phyloP scores from a whole-genome alignment of 2,888 invertebrate species.

The Caenorhabditis parvicauda region DNA sequence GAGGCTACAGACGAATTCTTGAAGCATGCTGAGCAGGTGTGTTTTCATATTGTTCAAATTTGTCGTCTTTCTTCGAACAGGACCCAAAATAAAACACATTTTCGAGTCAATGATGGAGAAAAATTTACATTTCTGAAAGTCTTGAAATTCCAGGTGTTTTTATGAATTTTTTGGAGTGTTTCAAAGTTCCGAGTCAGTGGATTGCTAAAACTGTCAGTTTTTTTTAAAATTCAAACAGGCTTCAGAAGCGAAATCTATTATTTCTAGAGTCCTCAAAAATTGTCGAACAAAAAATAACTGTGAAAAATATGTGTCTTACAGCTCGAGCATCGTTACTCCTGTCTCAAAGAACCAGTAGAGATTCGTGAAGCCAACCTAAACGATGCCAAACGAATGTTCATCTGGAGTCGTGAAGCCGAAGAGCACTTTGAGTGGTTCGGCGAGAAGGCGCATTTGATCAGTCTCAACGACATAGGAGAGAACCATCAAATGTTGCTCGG shows the following conservation, averaged over 20 bases:
- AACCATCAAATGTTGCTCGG: constrained; percentile 75
- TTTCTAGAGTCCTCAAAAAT: no score
- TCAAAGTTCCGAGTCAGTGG: no score
- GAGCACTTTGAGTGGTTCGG: constrained; percentile 88
- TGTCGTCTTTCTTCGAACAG: not conserved
- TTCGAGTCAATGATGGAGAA: no score
- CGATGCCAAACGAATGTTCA: constrained; percentile 82
- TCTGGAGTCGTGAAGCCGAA: constrained; percentile 85
- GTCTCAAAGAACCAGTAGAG: constrained; percentile 67
- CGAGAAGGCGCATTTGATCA: constrained; percentile 83
- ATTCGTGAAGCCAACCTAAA: constrained; percentile 78
- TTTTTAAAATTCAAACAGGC: no score
- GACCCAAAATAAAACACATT: no score
- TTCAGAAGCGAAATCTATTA: no score
- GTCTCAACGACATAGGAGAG: constrained; percentile 88
- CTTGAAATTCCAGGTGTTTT: no score
- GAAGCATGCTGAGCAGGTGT: constrained; percentile 66
- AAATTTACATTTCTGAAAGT: no score
- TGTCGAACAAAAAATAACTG: no score
- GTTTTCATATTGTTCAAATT: not conserved
- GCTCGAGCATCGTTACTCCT: constrained; percentile 71
- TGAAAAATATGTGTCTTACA: constrained; percentile 67
- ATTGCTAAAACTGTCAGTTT: no score
- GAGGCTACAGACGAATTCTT: constrained; percentile 67
- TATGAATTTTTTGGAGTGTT: no score